These are phyloP conservation scores for Henicopernis longicauda DNA, from an alignment of 2,113 vertebrate genomes.

Conservation along the genomic window DNA sequence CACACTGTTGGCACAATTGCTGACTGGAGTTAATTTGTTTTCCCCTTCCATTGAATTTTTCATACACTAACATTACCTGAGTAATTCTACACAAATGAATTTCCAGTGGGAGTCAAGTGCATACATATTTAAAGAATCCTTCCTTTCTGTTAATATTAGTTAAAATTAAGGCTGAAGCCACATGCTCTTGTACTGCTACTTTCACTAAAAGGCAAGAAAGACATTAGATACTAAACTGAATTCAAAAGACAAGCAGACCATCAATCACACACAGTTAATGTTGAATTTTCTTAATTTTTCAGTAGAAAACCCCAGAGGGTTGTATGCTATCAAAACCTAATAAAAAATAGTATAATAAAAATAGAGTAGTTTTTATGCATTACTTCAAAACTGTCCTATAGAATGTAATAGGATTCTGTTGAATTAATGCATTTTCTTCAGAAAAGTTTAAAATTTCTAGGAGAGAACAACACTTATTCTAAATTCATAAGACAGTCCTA, in stretches of 20 bases:
- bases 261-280: not conserved
- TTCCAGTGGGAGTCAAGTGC: not conserved
- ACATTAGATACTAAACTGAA: not conserved
- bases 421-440: not conserved
- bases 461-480: not conserved
- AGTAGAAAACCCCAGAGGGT: not conserved
- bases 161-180: not conserved
- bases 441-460: not conserved
- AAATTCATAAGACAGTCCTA: not conserved
- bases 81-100: not conserved
- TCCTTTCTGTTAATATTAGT: not conserved
- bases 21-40: not conserved
- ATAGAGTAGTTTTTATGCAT: not conserved
- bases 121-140: not conserved
- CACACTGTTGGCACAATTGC: not conserved
- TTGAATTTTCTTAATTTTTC: not conserved
- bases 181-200: not conserved
- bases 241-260: not conserved
- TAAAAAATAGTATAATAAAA: not conserved
- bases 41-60: not conserved
- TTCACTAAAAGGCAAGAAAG: not conserved
- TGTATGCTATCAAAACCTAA: not conserved
- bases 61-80: not conserved
- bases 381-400: not conserved
- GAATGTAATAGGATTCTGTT: not conserved